Percentiles rank a stretch among this genome's conserved stretches.
Evolutionary conservation across 2,113 vertebrate genomes (phyloP).

Genomic region (Neodon shergylaensis): DNA sequence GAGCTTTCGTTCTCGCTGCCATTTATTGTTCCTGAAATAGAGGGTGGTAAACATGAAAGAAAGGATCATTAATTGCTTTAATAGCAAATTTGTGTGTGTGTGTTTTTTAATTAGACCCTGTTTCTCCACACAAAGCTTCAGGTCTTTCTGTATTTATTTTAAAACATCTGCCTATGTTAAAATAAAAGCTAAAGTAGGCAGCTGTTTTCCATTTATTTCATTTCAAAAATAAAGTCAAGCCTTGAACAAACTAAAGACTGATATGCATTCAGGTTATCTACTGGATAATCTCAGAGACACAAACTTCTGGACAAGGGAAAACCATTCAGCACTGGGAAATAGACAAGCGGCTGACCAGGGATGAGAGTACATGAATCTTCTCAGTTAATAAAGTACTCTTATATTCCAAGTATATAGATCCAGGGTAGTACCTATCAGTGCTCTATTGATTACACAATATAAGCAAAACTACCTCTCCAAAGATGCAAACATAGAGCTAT

Average conservation of each 20-base stretch:
- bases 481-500: constrained; percentile 6
- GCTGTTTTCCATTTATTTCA: constrained; percentile 7
- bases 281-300: background rate
- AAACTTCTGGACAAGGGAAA: background rate
- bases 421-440: background rate
- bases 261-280: background rate
- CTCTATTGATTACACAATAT: background rate
- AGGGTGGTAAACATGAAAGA: background rate
- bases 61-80: background rate
- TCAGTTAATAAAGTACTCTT: background rate
- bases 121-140: background rate
- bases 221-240: constrained; percentile 55
- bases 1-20: constrained; percentile 80
- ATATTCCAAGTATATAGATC: background rate
- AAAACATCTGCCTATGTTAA: constrained; percentile 47
- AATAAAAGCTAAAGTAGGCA: constrained; percentile 27
- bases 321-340: background rate
- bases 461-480: background rate
- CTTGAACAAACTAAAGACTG: constrained; percentile 25
- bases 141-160: constrained; percentile 19
- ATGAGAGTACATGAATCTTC: background rate
- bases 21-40: constrained; percentile 78
- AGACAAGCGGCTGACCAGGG: background rate
- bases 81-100: background rate
- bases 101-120: background rate